These are phyloP conservation scores for Sapayoa aenigma DNA, from an alignment of 2,113 vertebrate genomes.

Conservation along the genomic window DNA sequence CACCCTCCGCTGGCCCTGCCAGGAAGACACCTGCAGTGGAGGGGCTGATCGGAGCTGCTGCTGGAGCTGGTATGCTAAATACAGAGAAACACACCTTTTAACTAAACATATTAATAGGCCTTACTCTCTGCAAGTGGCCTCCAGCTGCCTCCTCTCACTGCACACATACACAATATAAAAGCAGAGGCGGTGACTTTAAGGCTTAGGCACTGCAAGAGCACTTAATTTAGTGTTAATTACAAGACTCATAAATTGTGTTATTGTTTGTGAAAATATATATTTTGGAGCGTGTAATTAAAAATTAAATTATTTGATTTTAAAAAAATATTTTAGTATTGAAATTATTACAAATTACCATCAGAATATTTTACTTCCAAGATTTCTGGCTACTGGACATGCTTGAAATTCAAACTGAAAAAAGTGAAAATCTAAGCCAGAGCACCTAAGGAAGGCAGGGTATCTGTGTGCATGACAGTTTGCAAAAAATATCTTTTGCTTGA, in stretches of 20 bases:
- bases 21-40: neutral
- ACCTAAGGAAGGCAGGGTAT: neutral
- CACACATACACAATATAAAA: neutral
- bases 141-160: neutral
- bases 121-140: neutral
- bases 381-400: neutral
- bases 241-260: neutral
- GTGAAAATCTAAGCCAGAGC: neutral
- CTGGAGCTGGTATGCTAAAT: rapidly evolving
- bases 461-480: neutral
- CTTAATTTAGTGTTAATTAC: neutral
- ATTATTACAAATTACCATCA: neutral
- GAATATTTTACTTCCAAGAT: neutral
- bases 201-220: neutral
- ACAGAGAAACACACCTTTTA: neutral
- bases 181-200: neutral
- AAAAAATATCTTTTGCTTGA: neutral
- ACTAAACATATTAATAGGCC: no score
- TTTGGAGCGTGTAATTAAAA: neutral
- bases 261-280: neutral
- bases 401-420: neutral
- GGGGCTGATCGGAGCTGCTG: neutral
- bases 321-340: neutral
- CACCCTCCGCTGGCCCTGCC: slow-evolving; percentile 35
- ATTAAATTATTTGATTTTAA: neutral